Conservation (phyloP, 2,113 vertebrate genomes). For the Caranx ignobilis region DNA sequence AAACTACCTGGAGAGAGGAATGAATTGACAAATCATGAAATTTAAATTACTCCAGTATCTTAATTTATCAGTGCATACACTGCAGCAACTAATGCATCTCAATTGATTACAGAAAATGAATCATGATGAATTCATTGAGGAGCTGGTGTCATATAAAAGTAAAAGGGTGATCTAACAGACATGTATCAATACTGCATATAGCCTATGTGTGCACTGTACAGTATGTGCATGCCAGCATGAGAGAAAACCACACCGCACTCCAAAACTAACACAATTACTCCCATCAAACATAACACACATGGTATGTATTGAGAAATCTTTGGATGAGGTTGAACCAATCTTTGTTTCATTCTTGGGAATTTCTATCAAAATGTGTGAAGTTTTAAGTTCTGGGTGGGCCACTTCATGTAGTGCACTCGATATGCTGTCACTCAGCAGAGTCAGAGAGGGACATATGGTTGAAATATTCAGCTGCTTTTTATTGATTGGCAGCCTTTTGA, state of each 20-base stretch:
- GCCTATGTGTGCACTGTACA: constrained; percentile 7
- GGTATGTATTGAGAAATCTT: constrained; percentile 33
- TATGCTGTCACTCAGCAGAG: constrained; percentile 8
- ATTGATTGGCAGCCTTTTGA: constrained; percentile 20
- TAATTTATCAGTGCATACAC: background rate
- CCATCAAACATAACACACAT: constrained; percentile 42
- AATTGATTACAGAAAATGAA: constrained; percentile 19
- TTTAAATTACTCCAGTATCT: constrained; percentile 20
- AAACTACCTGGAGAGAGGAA: background rate
- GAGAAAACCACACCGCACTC: constrained; percentile 45
- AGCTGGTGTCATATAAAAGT: background rate
- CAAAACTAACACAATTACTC: constrained; percentile 63
- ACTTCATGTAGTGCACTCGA: constrained; percentile 10
- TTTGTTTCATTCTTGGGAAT: constrained; percentile 27
- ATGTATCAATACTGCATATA: constrained; percentile 48
- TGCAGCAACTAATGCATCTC: constrained; percentile 3
- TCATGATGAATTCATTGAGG: constrained; percentile 15
- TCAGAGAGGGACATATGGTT: constrained; percentile 36
- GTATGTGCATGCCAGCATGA: constrained; percentile 14
- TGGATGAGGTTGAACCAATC: constrained; percentile 1
- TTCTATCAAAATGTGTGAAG: constrained; percentile 10
- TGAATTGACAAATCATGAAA: constrained; percentile 7
- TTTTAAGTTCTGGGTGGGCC: constrained; percentile 54
- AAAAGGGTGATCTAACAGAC: constrained; percentile 22
- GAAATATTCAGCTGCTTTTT: constrained; percentile 26